Conservation (phyloP, 2,797 vertebrate species). For the Periparus ater region DNA sequence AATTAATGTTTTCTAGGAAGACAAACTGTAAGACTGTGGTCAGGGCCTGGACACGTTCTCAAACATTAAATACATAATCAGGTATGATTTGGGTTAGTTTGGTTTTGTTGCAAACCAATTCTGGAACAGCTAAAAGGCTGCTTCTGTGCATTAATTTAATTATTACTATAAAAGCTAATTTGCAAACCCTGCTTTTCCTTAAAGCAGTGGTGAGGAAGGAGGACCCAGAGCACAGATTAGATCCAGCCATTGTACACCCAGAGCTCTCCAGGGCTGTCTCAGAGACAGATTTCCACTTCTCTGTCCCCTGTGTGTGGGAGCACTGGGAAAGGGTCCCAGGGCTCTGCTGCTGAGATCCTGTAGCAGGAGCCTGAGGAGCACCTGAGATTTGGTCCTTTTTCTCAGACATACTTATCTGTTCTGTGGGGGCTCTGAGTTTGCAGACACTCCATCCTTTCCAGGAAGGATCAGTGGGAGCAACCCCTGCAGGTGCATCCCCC, state of each 20-base stretch:
- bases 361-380: not conserved
- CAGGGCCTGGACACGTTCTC: not conserved
- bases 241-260: not conserved
- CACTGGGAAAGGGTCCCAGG: not conserved
- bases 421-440: not conserved
- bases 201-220: not conserved
- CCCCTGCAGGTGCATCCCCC: not conserved
- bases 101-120: not conserved
- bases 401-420: fast-evolving
- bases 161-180: not conserved
- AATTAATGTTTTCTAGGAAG: not conserved
- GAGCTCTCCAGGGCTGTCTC: not conserved
- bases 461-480: not conserved
- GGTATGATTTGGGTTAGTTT: not conserved
- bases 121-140: not conserved
- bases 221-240: not conserved
- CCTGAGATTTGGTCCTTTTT: not conserved
- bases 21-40: not conserved
- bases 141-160: not conserved
- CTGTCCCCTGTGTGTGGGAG: fast-evolving
- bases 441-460: too few relatives aligned
- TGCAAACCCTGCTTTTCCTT: not conserved
- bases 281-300: not conserved
- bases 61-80: not conserved
- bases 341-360: not conserved